Conservation (phyloP, 1,140 invertebrate genomes). For the Phymorhynchus buccinoides region DNA sequence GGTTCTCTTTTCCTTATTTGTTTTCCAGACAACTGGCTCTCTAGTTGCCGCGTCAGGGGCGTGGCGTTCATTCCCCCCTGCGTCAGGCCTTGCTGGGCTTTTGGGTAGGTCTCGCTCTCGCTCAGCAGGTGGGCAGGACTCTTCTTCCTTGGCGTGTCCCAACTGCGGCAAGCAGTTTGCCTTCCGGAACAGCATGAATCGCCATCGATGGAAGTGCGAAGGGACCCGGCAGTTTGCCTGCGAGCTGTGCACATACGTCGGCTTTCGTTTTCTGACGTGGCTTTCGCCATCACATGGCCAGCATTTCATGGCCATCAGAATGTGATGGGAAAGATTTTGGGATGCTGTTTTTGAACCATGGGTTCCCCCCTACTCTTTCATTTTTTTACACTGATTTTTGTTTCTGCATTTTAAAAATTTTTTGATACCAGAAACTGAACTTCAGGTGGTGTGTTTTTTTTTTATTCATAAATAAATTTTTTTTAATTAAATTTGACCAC, state of each 20-base stretch:
- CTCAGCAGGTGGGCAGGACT: neutral
- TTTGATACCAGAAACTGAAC: too few species aligned
- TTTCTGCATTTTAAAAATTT: too few species aligned
- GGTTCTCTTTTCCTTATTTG: neutral
- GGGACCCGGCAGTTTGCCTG: conserved; percentile 33
- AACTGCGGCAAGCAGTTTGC: conserved; percentile 41
- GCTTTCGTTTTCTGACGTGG: conserved; percentile 36
- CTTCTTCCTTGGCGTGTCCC: conserved; percentile 28
- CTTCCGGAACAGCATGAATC: conserved; percentile 41
- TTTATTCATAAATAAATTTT: too few species aligned
- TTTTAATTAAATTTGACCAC: too few species aligned
- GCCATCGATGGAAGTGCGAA: conserved; percentile 48
- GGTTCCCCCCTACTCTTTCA: too few species aligned
- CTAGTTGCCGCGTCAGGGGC: neutral
- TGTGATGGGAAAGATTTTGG: neutral
- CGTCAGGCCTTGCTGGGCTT: neutral
- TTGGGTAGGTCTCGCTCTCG: neutral
- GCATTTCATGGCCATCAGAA: conserved; percentile 25
- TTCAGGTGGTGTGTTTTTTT: too few species aligned
- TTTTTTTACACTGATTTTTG: too few species aligned
- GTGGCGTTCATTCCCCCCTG: neutral
- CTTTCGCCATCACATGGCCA: conserved; percentile 21
- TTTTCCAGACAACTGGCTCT: neutral
- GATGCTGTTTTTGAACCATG: too few species aligned
- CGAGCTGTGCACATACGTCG: conserved; percentile 27